Base-by-base conservation (phyloP, 1,140 invertebrate genomes). In the Lanistes nyassanus region DNA sequence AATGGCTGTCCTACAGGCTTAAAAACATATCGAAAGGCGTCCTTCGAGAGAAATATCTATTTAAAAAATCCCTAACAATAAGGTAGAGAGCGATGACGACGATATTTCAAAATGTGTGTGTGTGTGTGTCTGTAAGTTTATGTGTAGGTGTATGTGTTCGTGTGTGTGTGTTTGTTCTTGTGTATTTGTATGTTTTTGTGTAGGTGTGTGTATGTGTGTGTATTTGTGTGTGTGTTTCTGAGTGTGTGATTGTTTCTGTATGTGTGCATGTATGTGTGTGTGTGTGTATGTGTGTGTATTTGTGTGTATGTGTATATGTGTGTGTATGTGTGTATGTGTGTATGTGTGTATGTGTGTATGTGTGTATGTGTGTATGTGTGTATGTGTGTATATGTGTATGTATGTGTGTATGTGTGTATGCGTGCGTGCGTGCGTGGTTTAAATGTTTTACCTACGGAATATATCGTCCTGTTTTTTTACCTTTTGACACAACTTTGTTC, bases 331-430 rank as follows among this genome's bases (percentile, higher is more conserved):
- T 36, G 64, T 66, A 23, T 37, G 34, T 36, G 34, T 36, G 29
- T 37, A 26, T 13, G 7, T 51, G 39, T 68, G 7, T 68, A 29
- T 68, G 36, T 68, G 19, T 47, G 66, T 68, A 26, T 51, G 66
- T 51, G 36, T 26, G 36, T 42, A 47, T n/a, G 36, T 39, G 66
- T 51, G 66, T 68, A 39, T 26, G 66, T 68, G 66, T 51, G 66
- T 68, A 39, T 51, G 66, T 68, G 66, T 51, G 66, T 68, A 21
- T 51, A 39, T 51, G 66, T 26, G 66, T 51, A 39, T 26, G 66
- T 51, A n/a, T 51, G 42, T 51, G 66, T 31, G 66, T 47, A 47
- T 42, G 39, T 68, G 3, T 51, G 39, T 68, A 39, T 51, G 39
- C 21, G 39, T 26, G 39, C 29, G 36, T 26, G 13, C 36, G 13